Percentiles rank a stretch among this genome's conserved stretches.
These are phyloP conservation scores for Pogonomyrmex californicus DNA, from an alignment of 1,140 invertebrate genomes.

Conservation along the genomic window DNA sequence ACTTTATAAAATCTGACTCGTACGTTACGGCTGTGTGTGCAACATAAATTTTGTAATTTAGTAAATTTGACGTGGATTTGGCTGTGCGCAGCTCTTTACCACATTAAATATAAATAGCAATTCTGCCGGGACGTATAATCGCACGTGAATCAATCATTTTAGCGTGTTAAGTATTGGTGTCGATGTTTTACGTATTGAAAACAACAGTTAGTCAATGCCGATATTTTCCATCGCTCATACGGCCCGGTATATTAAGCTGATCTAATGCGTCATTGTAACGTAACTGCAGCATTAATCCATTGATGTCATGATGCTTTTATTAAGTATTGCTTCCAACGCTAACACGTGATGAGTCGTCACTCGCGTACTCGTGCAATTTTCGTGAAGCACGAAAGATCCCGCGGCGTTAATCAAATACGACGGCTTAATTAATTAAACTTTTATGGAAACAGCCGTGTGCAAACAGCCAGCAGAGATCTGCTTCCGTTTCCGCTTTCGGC, in stretches of 20 bases:
- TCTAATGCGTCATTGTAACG: slow-evolving; percentile 50
- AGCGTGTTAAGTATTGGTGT: slow-evolving; percentile 50
- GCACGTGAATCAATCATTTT: slow-evolving; percentile 57
- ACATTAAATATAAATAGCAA: slow-evolving; percentile 55
- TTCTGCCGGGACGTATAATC: slow-evolving; percentile 47
- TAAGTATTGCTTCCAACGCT: neutral
- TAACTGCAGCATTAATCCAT: slow-evolving; percentile 25
- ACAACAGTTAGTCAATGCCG: slow-evolving; percentile 23
- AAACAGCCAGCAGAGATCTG: neutral
- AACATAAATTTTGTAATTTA: slow-evolving; percentile 42
- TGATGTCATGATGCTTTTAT: slow-evolving; percentile 46
- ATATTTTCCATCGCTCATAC: slow-evolving; percentile 54
- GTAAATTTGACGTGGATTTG: slow-evolving; percentile 53
- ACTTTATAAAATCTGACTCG: slow-evolving; percentile 38
- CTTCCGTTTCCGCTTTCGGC: neutral
- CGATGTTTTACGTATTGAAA: slow-evolving; percentile 57
- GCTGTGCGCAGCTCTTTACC: slow-evolving; percentile 22
- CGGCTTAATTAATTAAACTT: slow-evolving; percentile 58
- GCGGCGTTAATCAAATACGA: slow-evolving; percentile 54
- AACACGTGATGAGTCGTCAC: slow-evolving; percentile 34
- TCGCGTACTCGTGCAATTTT: slow-evolving; percentile 28
- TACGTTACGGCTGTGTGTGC: neutral
- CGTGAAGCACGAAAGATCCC: slow-evolving; percentile 23
- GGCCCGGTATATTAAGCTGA: slow-evolving; percentile 33
- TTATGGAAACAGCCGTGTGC: slow-evolving; percentile 1